A percentile compares a stretch with the other conserved stretches of the same genome.
phyloP scores from a whole-genome alignment of 2,888 invertebrate species.

The Hirtodrosophila trivittata region DNA sequence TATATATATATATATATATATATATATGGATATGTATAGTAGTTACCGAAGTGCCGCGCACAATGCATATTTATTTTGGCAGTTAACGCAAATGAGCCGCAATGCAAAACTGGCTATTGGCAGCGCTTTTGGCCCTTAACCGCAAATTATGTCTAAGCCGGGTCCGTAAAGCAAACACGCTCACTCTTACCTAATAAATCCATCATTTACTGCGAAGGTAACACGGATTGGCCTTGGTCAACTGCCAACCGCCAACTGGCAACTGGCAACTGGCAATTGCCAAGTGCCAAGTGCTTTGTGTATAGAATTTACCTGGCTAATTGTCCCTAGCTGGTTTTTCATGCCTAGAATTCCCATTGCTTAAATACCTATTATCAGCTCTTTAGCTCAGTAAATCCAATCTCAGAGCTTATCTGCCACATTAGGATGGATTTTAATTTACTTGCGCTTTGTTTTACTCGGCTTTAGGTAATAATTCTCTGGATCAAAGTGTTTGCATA shows the following conservation, averaged over 20 bases:
- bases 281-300: background rate
- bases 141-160: conserved; percentile 66
- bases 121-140: conserved; percentile 39
- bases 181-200: conserved; percentile 64
- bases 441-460: background rate
- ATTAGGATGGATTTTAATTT: conserved; percentile 56
- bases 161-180: conserved; percentile 36
- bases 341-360: conserved; percentile 9
- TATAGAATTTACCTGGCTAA: conserved; percentile 32
- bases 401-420: conserved; percentile 25
- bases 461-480: conserved; percentile 7
- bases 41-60: conserved; percentile 23
- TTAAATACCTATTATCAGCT: conserved; percentile 41
- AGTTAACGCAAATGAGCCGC: conserved; percentile 49
- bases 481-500: background rate
- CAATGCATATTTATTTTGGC: conserved; percentile 57
- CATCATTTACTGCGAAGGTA: conserved; percentile 50
- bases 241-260: background rate
- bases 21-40: background rate
- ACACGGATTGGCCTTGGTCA: conserved; percentile 22
- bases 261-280: no score
- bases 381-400: conserved; percentile 13
- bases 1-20: conserved; percentile 10
- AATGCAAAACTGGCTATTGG: conserved; percentile 25
- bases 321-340: conserved; percentile 2